phyloP scores from a whole-genome alignment of 2,797 vertebrate genomes.

The Furcifer pardalis region DNA sequence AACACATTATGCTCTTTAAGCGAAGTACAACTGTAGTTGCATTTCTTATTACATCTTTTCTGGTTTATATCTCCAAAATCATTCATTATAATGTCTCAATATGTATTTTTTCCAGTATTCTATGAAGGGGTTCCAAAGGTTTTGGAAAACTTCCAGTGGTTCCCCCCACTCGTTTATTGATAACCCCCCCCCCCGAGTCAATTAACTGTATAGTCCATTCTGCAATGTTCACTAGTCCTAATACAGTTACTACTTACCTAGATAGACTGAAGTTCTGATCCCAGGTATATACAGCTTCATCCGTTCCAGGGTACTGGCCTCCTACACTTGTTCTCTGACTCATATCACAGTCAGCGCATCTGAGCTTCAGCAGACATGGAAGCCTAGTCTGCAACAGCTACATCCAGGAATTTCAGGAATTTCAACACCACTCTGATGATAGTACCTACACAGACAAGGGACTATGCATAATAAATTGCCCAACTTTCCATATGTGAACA shows the following conservation, averaged over 20 bases:
- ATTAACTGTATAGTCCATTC: too few species aligned
- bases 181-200: too few species aligned
- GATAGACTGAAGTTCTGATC: neutral
- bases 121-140: too few species aligned
- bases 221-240: neutral
- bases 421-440: neutral
- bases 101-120: too few species aligned
- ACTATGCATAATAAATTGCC: conserved; percentile 2
- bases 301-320: neutral
- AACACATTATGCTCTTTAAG: too few species aligned
- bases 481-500: neutral
- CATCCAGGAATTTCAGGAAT: neutral
- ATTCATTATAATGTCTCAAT: too few species aligned
- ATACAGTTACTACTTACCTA: neutral
- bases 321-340: too few species aligned
- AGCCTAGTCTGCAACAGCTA: neutral
- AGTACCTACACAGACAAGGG: neutral
- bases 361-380: neutral
- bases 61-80: too few species aligned
- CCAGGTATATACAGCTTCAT: neutral
- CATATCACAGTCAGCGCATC: neutral
- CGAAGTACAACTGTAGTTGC: too few species aligned
- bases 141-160: too few species aligned
- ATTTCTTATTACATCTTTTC: too few species aligned
- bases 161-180: too few species aligned